Evolutionary conservation across 1,140 invertebrate genomes (phyloP).

Genomic region (Drosophila suzukii): DNA sequence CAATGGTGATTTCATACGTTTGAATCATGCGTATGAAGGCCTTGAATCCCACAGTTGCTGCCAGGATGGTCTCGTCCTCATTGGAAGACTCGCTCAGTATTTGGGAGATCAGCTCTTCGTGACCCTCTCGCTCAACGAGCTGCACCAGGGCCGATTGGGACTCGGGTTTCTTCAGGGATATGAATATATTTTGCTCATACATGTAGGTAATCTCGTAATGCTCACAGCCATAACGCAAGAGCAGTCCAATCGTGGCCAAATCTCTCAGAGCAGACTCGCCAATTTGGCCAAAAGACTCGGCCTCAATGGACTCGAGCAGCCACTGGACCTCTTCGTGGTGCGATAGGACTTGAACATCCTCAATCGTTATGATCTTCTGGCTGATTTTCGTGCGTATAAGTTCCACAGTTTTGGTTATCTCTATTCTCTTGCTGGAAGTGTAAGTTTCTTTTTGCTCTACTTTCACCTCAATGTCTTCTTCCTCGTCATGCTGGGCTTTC

Average conservation of each 20-base stretch:
- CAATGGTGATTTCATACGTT: conserved; percentile 90
- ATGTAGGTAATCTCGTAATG: conserved; percentile 91
- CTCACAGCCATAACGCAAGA: conserved; percentile 90
- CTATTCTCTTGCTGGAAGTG: conserved; percentile 58
- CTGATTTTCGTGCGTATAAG: conserved; percentile 77
- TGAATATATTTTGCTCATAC: conserved; percentile 91
- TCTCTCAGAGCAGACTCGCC: conserved; percentile 91
- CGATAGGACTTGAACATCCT: conserved; percentile 73
- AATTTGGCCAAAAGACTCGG: conserved; percentile 90
- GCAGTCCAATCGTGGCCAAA: conserved; percentile 91
- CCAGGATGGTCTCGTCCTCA: conserved; percentile 90
- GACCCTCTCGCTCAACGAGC: conserved; percentile 91
- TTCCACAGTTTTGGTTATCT: conserved; percentile 73
- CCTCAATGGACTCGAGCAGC: conserved; percentile 89
- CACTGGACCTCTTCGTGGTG: conserved; percentile 89
- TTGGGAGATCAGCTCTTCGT: conserved; percentile 91
- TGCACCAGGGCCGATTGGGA: conserved; percentile 93
- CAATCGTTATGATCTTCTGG: conserved; percentile 70
- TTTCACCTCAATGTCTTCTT: conserved; percentile 43
- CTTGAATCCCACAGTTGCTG: conserved; percentile 91
- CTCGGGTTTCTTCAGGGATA: conserved; percentile 90
- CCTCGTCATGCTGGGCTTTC: conserved; percentile 47
- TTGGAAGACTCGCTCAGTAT: conserved; percentile 91
- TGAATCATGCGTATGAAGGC: conserved; percentile 94
- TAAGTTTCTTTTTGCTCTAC: conserved; percentile 43